phyloP scores from a whole-genome alignment of 2,113 vertebrate species.

The Drymodes brunneopygia region DNA sequence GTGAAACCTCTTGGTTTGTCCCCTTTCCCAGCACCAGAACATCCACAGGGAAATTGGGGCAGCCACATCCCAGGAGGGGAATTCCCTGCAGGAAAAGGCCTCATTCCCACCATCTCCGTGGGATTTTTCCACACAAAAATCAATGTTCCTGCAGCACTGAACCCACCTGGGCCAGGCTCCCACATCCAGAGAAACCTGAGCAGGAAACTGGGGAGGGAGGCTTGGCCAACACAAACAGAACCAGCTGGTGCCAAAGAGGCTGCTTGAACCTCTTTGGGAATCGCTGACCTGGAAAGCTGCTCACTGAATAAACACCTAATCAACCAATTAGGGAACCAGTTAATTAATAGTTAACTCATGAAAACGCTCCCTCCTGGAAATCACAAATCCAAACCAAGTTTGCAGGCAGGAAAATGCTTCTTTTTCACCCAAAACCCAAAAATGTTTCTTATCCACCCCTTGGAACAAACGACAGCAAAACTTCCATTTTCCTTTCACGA shows the following conservation, averaged over 20 bases:
- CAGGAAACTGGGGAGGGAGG: background rate
- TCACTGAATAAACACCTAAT: background rate
- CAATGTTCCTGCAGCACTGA: no score
- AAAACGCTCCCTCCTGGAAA: background rate
- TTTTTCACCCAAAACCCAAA: background rate
- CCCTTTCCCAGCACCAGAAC: background rate
- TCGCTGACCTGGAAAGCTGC: background rate
- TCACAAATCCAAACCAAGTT: background rate
- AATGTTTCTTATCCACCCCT: background rate
- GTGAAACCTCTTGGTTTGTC: background rate
- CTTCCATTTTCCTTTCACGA: background rate
- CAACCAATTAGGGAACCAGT: background rate
- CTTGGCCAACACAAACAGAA: background rate
- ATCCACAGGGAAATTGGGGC: background rate
- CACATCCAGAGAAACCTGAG: background rate
- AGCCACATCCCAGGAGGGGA: background rate
- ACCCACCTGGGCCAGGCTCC: background rate
- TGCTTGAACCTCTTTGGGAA: background rate
- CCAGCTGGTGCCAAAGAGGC: background rate
- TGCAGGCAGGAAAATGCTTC: background rate
- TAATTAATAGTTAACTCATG: background rate
- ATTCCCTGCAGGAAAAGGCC: background rate
- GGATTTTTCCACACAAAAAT: background rate
- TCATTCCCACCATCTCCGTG: background rate
- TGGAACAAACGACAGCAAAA: background rate